phyloP scores from a whole-genome alignment of 2,888 invertebrate genomes.

The Pristionchus arcanus region DNA sequence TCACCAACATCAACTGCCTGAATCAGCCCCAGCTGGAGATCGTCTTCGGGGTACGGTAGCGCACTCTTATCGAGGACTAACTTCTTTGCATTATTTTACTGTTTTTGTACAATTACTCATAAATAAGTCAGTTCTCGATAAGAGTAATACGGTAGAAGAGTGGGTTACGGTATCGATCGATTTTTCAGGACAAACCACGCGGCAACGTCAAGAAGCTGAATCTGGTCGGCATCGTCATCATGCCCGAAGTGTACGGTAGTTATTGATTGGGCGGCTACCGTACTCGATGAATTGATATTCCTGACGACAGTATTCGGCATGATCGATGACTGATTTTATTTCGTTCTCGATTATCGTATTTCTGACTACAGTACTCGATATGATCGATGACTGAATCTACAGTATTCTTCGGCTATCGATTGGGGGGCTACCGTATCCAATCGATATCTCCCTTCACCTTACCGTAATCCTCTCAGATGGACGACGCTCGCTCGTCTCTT shows the following conservation, averaged over 20 bases:
- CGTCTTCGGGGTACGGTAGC: constrained; percentile 14
- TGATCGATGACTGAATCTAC: no score
- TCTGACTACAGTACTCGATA: no score
- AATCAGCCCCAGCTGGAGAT: not conserved
- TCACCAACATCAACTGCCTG: not conserved
- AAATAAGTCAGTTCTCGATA: no score
- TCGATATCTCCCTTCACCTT: not conserved
- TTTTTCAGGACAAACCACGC: not conserved
- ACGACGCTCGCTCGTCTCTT: constrained; percentile 11
- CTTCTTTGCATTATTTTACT: not conserved
- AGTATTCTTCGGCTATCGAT: no score
- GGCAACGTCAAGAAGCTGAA: constrained; percentile 4
- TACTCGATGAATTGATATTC: not conserved
- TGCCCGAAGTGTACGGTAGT: constrained; percentile 18
- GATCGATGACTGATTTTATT: not conserved
- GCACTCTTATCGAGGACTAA: not conserved
- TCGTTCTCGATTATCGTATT: no score
- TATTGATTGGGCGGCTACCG: not conserved
- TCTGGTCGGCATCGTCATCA: not conserved
- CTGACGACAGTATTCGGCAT: not conserved
- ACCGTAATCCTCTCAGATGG: not conserved
- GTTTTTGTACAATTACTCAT: no score
- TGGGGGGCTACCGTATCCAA: not conserved
- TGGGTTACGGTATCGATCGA: not conserved
- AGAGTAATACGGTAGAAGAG: not conserved